Percentiles rank a stretch among this genome's conserved stretches.
Evolutionary conservation across 2,113 vertebrate species (phyloP).

Genomic region (Paramormyrops kingsleyae): DNA sequence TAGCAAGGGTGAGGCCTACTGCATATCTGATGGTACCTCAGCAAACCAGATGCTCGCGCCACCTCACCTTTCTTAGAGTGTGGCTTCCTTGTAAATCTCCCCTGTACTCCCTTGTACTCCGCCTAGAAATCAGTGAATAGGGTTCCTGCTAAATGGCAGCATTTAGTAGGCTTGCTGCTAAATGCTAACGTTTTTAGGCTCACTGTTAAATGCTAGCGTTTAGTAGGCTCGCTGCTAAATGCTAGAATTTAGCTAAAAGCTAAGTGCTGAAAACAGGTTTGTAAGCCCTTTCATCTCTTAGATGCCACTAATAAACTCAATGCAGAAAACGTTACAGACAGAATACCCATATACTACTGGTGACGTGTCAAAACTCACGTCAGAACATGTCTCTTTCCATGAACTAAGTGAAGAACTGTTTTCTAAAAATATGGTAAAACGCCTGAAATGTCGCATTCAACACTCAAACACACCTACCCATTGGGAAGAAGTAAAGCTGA

Average conservation of each 20-base stretch:
- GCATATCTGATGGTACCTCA: background rate
- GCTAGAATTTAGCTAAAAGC: background rate
- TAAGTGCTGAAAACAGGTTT: background rate
- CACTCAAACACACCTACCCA: background rate
- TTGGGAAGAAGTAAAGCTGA: background rate
- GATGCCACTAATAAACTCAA: background rate
- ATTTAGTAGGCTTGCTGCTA: background rate
- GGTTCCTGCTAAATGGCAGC: background rate
- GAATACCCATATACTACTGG: background rate
- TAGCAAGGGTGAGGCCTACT: slow-evolving; percentile 21
- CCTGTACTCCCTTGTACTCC: background rate
- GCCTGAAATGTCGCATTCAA: background rate
- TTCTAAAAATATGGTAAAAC: background rate
- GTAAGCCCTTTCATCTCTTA: background rate
- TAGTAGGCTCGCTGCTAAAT: background rate
- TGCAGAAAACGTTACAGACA: background rate
- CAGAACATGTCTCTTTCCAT: background rate
- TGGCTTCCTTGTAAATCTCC: background rate
- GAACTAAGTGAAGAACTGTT: background rate
- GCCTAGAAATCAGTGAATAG: background rate
- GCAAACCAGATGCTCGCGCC: slow-evolving; percentile 46
- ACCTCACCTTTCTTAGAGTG: background rate
- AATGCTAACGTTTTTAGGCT: background rate
- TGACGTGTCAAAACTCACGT: background rate
- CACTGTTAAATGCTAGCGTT: background rate